phyloP scores from a whole-genome alignment of 2,113 vertebrate species.

The Cranoglanis bouderius region DNA sequence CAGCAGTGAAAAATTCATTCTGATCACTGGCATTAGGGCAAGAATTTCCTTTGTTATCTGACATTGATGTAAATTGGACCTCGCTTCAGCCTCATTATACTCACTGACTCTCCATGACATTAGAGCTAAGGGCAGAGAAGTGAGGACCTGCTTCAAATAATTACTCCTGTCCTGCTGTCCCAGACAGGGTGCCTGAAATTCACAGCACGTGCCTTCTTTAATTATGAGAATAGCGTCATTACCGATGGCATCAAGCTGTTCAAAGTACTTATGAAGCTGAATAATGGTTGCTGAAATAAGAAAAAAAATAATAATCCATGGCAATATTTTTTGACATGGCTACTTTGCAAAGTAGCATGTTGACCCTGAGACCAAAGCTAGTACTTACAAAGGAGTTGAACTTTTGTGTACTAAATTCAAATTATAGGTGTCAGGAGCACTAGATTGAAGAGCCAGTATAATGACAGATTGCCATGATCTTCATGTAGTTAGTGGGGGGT shows the following conservation, averaged over 20 bases:
- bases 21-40: conserved; percentile 35
- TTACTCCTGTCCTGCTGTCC: conserved; percentile 30
- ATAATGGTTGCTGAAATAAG: background rate
- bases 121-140: conserved; percentile 30
- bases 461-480: background rate
- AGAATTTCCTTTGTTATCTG: conserved; percentile 41
- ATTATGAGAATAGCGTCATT: conserved; percentile 10
- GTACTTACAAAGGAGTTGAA: background rate
- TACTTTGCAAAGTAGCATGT: background rate
- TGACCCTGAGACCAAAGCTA: background rate
- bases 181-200: conserved; percentile 4
- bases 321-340: background rate
- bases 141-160: conserved; percentile 49
- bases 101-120: conserved; percentile 1
- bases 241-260: background rate
- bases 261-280: background rate
- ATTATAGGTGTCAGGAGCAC: background rate
- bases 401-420: background rate
- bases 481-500: background rate
- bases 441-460: background rate
- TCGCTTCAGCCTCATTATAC: conserved; percentile 41
- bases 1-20: conserved; percentile 40
- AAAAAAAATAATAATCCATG: background rate
- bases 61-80: conserved; percentile 54
- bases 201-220: conserved; percentile 23